A percentile compares a stretch with the other conserved stretches of the same genome.
These are phyloP conservation scores for Molorchus minor DNA, from an alignment of 2,888 invertebrate species.

Conservation along the genomic window DNA sequence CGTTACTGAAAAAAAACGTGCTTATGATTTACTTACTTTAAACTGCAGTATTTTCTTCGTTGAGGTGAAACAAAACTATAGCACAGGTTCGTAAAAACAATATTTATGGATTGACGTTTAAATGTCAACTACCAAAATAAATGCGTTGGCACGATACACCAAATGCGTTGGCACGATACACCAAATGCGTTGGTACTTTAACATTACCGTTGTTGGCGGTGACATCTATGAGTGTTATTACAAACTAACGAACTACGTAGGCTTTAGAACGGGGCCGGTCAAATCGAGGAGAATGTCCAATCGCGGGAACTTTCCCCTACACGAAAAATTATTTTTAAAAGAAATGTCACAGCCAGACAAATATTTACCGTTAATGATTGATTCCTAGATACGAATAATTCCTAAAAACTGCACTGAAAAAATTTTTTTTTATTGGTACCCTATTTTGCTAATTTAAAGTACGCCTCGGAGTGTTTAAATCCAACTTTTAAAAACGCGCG, in stretches of 20 bases:
- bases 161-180: too few species aligned
- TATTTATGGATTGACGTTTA: not conserved
- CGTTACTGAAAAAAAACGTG: not conserved
- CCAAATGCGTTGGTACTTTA: too few species aligned
- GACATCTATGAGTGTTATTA: not conserved
- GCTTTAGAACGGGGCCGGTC: slow-evolving; percentile 1
- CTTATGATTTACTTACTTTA: slow-evolving; percentile 4
- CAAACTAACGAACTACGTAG: not conserved
- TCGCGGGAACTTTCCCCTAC: slow-evolving; percentile 13
- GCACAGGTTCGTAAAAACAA: not conserved
- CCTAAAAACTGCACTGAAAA: too few species aligned
- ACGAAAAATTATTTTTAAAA: too few species aligned
- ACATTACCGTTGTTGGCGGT: not conserved
- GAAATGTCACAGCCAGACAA: too few species aligned
- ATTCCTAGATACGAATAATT: too few species aligned
- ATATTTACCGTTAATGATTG: too few species aligned
- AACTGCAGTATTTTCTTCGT: not conserved
- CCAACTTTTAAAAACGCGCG: too few species aligned
- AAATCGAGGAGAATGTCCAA: slow-evolving; percentile 13
- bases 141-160: too few species aligned
- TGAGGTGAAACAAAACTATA: slow-evolving; percentile 2
- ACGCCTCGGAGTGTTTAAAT: too few species aligned
- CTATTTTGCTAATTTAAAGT: too few species aligned
- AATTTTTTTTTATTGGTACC: too few species aligned
- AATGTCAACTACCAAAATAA: not conserved